A percentile compares a stretch with the other conserved stretches of the same genome.
Evolutionary conservation across 2,797 vertebrate genomes (phyloP).

Genomic region (Onychomys arenicola): DNA sequence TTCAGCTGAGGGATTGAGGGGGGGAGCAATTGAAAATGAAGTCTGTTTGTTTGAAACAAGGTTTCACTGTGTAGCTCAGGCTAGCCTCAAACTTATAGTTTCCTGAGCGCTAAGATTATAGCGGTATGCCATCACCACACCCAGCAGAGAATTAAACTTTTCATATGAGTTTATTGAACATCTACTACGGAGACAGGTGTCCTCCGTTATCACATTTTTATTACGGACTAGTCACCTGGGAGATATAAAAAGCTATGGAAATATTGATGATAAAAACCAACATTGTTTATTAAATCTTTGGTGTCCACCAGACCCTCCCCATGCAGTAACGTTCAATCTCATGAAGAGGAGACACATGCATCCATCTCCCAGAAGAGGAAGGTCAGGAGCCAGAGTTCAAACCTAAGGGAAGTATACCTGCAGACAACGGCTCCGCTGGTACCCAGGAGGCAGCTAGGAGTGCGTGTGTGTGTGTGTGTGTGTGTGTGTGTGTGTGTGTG

Average conservation of each 20-base stretch:
- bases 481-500: not conserved
- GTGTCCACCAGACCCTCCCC: not conserved
- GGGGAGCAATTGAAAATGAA: not conserved
- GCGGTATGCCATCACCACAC: not conserved
- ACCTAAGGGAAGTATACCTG: not conserved
- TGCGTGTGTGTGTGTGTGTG: no score
- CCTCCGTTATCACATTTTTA: not conserved
- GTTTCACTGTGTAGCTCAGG: not conserved
- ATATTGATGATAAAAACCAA: not conserved
- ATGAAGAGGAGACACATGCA: not conserved
- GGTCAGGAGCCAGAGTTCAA: not conserved
- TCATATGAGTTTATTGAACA: not conserved
- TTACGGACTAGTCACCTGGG: not conserved
- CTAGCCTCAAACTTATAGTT: not conserved
- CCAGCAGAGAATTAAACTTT: not conserved
- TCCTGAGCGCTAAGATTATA: not conserved
- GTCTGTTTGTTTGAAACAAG: not conserved
- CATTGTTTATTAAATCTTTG: not conserved
- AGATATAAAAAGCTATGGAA: not conserved
- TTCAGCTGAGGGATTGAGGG: not conserved
- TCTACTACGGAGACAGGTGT: not conserved
- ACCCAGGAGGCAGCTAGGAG: not conserved
- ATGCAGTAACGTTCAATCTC: not conserved
- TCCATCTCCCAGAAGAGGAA: not conserved
- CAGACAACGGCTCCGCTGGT: not conserved